Evolutionary conservation across 64 coral and sea anemone species (phyloP).

Genomic region (Stichodactyla mertensii): DNA sequence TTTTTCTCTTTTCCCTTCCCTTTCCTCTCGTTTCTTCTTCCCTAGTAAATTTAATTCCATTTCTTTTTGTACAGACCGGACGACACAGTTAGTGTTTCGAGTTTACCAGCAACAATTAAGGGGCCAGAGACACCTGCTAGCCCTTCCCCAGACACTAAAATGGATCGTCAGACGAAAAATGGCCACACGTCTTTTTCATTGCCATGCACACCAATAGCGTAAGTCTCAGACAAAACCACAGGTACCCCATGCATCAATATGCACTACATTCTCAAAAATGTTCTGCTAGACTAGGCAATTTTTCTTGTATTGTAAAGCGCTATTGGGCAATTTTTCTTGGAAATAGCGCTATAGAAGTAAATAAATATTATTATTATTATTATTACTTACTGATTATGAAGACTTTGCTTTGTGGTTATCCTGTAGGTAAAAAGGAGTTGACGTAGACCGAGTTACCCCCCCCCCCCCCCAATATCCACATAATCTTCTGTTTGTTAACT

Average conservation of each 20-base stretch:
- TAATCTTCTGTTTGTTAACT: too few relatives aligned
- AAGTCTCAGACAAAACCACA: background rate
- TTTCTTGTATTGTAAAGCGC: too few relatives aligned
- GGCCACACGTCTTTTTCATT: background rate
- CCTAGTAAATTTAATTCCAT: background rate
- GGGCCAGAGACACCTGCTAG: background rate
- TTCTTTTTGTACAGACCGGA: background rate
- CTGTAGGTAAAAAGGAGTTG: too few relatives aligned
- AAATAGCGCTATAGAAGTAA: too few relatives aligned
- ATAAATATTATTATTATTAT: too few relatives aligned
- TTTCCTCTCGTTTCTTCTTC: background rate
- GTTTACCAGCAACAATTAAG: constrained; percentile 20
- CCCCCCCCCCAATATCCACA: too few relatives aligned
- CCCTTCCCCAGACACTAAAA: background rate
- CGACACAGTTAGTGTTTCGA: background rate
- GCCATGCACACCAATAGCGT: constrained; percentile 3
- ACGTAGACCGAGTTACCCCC: too few relatives aligned
- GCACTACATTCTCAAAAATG: background rate
- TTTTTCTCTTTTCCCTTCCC: background rate
- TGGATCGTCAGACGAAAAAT: background rate
- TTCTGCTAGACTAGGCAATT: too few relatives aligned
- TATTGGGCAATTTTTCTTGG: too few relatives aligned
- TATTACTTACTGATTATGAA: too few relatives aligned
- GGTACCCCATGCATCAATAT: background rate
- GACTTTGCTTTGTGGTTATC: too few relatives aligned